phyloP scores from a whole-genome alignment of 2,113 vertebrate species.

The Calyptommatus sinebrachiatus region DNA sequence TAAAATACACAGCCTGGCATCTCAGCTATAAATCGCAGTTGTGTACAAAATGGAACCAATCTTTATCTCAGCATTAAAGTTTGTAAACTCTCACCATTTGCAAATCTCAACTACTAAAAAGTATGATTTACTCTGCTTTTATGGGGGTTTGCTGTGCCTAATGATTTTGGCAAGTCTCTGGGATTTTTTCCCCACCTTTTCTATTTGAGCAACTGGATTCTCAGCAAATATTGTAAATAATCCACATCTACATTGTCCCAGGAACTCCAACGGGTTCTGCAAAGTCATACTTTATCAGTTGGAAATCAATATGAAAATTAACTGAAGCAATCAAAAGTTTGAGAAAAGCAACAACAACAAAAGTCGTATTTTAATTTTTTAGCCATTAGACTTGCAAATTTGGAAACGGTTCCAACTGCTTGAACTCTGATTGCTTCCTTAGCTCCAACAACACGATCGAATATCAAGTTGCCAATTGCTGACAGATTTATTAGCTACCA shows the following conservation, averaged over 20 bases:
- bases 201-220: slow-evolving; percentile 1
- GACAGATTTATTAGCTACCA: slow-evolving; percentile 19
- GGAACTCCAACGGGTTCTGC: not conserved
- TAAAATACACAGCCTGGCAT: too few relatives aligned
- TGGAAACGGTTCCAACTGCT: not conserved
- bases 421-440: not conserved
- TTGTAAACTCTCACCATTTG: not conserved
- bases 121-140: not conserved
- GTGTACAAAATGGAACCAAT: too few relatives aligned
- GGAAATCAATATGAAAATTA: slow-evolving; percentile 11
- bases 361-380: not conserved
- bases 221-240: slow-evolving; percentile 5
- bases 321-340: slow-evolving; percentile 5
- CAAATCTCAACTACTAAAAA: not conserved
- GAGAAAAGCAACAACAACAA: not conserved
- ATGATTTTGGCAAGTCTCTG: not conserved
- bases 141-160: not conserved
- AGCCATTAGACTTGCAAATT: slow-evolving; percentile 21
- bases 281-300: slow-evolving; percentile 13
- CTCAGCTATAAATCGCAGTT: too few relatives aligned
- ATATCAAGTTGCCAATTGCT: slow-evolving; percentile 10
- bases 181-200: not conserved
- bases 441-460: not conserved
- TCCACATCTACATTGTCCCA: not conserved
- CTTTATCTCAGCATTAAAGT: too few relatives aligned